These are phyloP conservation scores for Anneissia japonica DNA, from an alignment of 35 echinoderm and acorn worm genomes.

Conservation along the genomic window DNA sequence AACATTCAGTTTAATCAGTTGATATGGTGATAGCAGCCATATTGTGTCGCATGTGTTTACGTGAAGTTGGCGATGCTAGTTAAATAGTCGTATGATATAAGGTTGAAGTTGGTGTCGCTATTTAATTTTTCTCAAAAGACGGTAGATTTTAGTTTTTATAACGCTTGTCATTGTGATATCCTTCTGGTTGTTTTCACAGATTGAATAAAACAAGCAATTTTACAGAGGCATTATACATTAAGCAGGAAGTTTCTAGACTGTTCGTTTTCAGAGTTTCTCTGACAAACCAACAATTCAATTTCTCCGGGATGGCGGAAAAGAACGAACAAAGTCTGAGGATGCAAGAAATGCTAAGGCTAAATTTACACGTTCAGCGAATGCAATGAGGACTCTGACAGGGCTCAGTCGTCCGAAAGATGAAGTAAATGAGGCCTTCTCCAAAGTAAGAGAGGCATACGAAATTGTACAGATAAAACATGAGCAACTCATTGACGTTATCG, in stretches of 20 bases:
- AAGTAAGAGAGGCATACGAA: slow-evolving; percentile 14
- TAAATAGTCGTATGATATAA: too few species aligned
- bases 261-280: neutral
- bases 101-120: too few species aligned
- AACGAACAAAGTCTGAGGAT: slow-evolving; percentile 22
- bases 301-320: neutral
- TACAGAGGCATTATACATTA: too few species aligned
- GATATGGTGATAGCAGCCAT: too few species aligned
- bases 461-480: slow-evolving; percentile 20
- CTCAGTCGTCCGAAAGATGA: slow-evolving; percentile 1
- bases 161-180: too few species aligned
- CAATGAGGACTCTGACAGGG: slow-evolving; percentile 13
- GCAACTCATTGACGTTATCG: neutral
- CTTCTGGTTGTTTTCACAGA: too few species aligned
- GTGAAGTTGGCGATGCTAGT: too few species aligned
- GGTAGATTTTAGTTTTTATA: too few species aligned
- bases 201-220: too few species aligned
- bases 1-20: too few species aligned
- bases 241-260: neutral
- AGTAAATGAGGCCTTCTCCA: neutral
- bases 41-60: too few species aligned
- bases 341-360: slow-evolving; percentile 38
- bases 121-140: too few species aligned
- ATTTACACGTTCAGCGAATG: slow-evolving; percentile 27
- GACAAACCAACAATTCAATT: neutral